A percentile compares a stretch with the other conserved stretches of the same genome.
phyloP scores from a whole-genome alignment of 2,888 invertebrate species.

The Gymnoscelis rufifasciata region DNA sequence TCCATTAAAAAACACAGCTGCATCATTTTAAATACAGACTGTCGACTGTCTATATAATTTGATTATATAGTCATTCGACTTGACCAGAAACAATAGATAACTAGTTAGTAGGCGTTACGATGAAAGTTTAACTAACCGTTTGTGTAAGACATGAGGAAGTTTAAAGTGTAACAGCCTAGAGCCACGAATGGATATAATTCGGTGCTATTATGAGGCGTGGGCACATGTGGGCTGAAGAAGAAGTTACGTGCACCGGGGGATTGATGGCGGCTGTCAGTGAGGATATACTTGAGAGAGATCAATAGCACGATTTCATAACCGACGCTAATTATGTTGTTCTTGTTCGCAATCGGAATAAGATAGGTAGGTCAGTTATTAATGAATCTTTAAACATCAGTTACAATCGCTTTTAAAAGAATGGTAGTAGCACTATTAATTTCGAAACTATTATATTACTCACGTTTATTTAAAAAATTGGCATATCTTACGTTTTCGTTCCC shows the following conservation, averaged over 20 bases:
- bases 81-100: constrained; percentile 1
- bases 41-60: no score
- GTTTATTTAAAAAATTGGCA: no score
- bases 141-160: constrained; percentile 1
- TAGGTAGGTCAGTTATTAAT: no score
- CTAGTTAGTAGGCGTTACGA: not conserved
- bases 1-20: no score
- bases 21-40: no score
- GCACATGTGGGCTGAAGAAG: constrained; percentile 12
- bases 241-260: constrained; percentile 10
- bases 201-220: constrained; percentile 7
- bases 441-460: no score
- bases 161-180: constrained; percentile 5
- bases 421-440: no score
- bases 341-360: not conserved
- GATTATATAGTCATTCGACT: no score
- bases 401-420: no score
- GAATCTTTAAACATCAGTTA: no score
- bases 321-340: not conserved
- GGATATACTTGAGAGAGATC: not conserved
- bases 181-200: not conserved
- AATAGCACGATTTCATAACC: not conserved
- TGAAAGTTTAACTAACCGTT: not conserved
- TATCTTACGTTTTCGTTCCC: no score
- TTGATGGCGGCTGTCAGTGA: constrained; percentile 7